phyloP scores from a whole-genome alignment of 2,113 vertebrate genomes.

The Triplophysa siluroides region DNA sequence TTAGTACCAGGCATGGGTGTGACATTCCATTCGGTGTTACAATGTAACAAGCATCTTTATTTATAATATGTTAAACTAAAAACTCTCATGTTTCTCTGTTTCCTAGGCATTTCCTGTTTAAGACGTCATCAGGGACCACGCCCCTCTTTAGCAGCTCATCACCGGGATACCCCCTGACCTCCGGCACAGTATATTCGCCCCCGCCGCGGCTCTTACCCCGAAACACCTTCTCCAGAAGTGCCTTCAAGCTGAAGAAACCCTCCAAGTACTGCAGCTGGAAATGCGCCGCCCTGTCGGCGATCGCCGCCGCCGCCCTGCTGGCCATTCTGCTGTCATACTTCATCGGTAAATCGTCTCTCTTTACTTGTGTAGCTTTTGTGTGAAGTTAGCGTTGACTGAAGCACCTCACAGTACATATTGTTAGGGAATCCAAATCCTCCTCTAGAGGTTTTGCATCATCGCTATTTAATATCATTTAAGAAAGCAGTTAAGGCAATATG shows the following conservation, averaged over 20 bases:
- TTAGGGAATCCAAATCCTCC: neutral
- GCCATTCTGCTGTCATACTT: constrained; percentile 96
- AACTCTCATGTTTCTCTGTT: neutral
- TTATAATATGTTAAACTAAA: neutral
- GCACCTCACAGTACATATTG: neutral
- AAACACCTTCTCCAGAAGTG: constrained; percentile 97
- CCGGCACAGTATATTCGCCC: constrained; percentile 96
- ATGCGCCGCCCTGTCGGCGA: constrained; percentile 93
- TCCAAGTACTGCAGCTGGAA: constrained; percentile 99
- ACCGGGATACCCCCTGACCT: constrained; percentile 95
- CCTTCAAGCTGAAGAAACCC: constrained; percentile 99
- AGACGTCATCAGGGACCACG: constrained; percentile 97
- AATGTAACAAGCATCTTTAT: no score
- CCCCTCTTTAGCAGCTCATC: constrained; percentile 98
- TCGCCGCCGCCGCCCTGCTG: constrained; percentile 89
- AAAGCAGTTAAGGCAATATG: neutral
- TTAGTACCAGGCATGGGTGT: constrained; percentile 11
- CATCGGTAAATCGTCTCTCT: constrained; percentile 82
- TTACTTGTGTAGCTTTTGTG: neutral
- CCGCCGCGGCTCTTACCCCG: constrained; percentile 94
- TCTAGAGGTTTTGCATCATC: neutral
- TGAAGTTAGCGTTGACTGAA: neutral
- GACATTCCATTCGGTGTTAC: no score
- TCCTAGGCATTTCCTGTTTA: constrained; percentile 97
- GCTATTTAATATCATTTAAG: neutral